These are phyloP conservation scores for Chiloscyllium plagiosum DNA, from an alignment of 2,113 vertebrate genomes.

Conservation along the genomic window DNA sequence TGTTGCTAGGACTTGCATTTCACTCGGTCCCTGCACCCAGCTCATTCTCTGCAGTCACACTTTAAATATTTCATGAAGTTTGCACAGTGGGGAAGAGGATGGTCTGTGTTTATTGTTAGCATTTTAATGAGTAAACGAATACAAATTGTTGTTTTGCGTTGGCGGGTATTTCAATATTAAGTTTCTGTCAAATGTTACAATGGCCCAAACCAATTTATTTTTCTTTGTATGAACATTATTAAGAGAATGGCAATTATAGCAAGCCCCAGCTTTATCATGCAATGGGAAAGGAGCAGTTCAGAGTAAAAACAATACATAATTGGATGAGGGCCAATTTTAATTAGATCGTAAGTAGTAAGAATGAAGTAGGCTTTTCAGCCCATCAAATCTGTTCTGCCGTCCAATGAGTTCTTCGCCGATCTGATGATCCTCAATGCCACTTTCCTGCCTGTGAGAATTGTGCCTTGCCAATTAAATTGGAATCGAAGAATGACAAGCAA, in stretches of 20 bases:
- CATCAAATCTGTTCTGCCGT: too few species aligned
- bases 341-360: too few species aligned
- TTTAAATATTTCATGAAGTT: background rate
- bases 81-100: background rate
- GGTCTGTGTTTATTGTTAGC: background rate
- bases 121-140: background rate
- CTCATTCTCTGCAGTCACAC: background rate
- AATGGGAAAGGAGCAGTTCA: background rate
- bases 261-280: background rate
- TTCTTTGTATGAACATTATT: background rate
- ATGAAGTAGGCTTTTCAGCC: too few species aligned
- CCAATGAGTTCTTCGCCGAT: too few species aligned
- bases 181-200: background rate
- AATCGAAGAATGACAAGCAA: background rate
- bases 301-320: background rate
- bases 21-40: background rate
- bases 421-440: too few species aligned
- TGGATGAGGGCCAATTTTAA: background rate
- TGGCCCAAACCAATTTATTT: background rate
- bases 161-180: background rate
- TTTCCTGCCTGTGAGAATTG: background rate
- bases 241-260: too few species aligned
- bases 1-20: background rate
- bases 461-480: background rate
- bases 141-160: background rate